Base-by-base conservation (phyloP, 2,888 invertebrate species). In the Acronicta psi region DNA sequence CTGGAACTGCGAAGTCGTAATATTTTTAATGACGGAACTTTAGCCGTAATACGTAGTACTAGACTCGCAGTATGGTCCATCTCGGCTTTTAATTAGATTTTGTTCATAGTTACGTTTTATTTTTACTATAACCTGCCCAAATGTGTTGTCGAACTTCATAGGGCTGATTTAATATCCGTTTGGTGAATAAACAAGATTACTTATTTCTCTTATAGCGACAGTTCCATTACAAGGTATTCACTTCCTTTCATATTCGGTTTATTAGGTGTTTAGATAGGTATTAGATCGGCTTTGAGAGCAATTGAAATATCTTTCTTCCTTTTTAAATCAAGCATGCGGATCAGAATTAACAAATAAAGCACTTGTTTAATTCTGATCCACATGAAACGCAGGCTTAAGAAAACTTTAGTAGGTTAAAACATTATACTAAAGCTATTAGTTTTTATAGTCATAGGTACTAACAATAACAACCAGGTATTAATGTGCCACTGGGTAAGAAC, bases 1-100 rank as follows among this genome's bases (percentile, higher is more conserved):
- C 69, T 69, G 77, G 62, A 76, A 77, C 79, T 71, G 69, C 60
- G 57, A 75, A 80, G 75, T 78, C 80, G 81, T 84, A 81, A 84
- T 79, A 83, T 85, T 88, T 87, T 86, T 88, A 88, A 88, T 86
- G 86, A 82, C 58, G 59, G 69, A 88, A 89, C 84, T 90, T 89
- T 74, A 63, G 55, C 72, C 65, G 73, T 82, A 64, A 64, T 61
- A 59, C 63, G 38, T 5, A 37, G 49, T 54, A 55, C 53, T 69
- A 64, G 41, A 66, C 59, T 67, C 61, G 55, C 58, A 41, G 63
- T 60, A 69, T 55, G 58, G 64, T 64, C 47, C 54, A 47, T 67
- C 58, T 64, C 51, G 50, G 31, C 51, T 57, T 45, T 56, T 66
- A 70, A 73, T 77, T 77, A 73, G 67, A 74, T 68, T 75, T 53